These are phyloP conservation scores for Scaptomyza reducta DNA, from an alignment of 2,888 invertebrate genomes.

Conservation along the genomic window DNA sequence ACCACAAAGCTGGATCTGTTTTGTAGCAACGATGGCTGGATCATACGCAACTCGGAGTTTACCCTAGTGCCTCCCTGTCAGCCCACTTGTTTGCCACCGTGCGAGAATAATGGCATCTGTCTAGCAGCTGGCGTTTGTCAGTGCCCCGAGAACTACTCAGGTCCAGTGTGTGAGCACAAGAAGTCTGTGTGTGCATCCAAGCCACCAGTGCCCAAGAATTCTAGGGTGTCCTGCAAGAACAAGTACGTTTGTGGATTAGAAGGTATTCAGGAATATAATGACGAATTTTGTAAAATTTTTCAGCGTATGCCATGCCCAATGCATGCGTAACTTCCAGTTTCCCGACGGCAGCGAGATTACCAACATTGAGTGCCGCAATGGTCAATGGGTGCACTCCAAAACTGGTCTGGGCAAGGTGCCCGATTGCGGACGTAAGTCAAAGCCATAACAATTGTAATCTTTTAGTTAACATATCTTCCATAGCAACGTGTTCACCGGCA, in stretches of 20 bases:
- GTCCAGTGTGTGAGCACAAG: conserved; percentile 90
- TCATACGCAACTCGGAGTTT: conserved; percentile 79
- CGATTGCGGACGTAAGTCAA: conserved; percentile 88
- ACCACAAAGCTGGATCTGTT: conserved; percentile 66
- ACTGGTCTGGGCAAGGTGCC: conserved; percentile 87
- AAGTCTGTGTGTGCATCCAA: conserved; percentile 89
- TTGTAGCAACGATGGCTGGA: conserved; percentile 80
- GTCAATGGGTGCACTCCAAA: conserved; percentile 89
- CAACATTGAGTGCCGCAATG: conserved; percentile 88
- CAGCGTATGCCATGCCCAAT: conserved; percentile 89
- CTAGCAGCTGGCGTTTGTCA: conserved; percentile 89
- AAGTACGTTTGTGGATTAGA: conserved; percentile 86
- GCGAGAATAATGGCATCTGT: conserved; percentile 93
- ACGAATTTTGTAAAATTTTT: background rate
- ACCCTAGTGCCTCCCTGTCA: conserved; percentile 86
- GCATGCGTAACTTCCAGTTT: conserved; percentile 88
- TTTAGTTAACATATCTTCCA: background rate
- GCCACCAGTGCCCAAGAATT: conserved; percentile 88
- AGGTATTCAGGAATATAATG: background rate
- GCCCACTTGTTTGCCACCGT: conserved; percentile 90
- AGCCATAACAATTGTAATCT: fast-evolving
- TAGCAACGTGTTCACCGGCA: conserved; percentile 88
- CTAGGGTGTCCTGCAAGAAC: conserved; percentile 86
- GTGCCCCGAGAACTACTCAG: conserved; percentile 90
- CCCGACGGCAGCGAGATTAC: conserved; percentile 89